Conservation (phyloP, 2,113 vertebrate species). For the Semicossyphus pulcher region DNA sequence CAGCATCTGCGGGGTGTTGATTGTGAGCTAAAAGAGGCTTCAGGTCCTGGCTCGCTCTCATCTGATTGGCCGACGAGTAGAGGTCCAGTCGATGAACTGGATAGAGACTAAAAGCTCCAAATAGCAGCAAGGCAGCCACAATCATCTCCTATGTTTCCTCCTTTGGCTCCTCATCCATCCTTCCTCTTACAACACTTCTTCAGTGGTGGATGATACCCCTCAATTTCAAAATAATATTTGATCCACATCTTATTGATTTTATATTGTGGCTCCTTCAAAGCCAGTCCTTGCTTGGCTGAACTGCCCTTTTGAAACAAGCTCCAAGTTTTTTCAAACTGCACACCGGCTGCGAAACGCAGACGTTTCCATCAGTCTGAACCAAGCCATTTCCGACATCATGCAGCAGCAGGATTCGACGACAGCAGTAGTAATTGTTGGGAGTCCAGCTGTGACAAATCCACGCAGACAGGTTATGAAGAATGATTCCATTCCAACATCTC, state of each 20-base stretch:
- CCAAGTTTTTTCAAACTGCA: background rate
- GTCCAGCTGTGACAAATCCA: slow-evolving; percentile 61
- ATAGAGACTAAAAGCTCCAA: slow-evolving; percentile 76
- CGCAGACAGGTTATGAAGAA: slow-evolving; percentile 48
- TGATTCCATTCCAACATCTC: slow-evolving; percentile 56
- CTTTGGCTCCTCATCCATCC: slow-evolving; percentile 21
- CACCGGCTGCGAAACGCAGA: slow-evolving; percentile 17
- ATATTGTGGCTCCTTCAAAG: slow-evolving; percentile 7
- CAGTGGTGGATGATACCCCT: background rate
- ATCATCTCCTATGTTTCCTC: slow-evolving; percentile 40
- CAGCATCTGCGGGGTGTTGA: slow-evolving; percentile 82
- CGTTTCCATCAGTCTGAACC: slow-evolving; percentile 37
- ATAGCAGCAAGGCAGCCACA: slow-evolving; percentile 68
- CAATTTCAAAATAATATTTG: slow-evolving; percentile 3
- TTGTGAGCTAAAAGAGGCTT: slow-evolving; percentile 80
- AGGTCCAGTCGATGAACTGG: slow-evolving; percentile 78
- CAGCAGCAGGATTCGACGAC: slow-evolving; percentile 21
- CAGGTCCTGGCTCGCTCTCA: slow-evolving; percentile 45
- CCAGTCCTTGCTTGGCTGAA: background rate
- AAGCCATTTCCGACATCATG: slow-evolving; percentile 34
- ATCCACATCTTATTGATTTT: slow-evolving; percentile 7
- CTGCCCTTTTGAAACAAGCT: background rate
- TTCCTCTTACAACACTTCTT: background rate
- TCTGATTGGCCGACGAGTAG: slow-evolving; percentile 58
- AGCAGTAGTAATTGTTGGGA: slow-evolving; percentile 44